These are phyloP conservation scores for Luehdorfia chinensis DNA, from an alignment of 1,140 invertebrate species.

Conservation along the genomic window DNA sequence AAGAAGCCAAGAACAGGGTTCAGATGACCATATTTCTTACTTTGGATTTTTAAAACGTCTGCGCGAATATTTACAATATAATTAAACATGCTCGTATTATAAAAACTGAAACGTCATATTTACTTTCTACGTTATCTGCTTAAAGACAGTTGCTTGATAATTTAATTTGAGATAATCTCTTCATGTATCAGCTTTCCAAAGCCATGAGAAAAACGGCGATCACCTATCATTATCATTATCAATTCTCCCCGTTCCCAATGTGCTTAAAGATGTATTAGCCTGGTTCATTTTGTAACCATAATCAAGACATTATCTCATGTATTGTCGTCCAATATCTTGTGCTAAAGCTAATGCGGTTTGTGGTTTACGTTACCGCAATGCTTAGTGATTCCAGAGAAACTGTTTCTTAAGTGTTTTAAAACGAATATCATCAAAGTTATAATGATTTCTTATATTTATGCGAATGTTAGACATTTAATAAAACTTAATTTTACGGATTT, in stretches of 20 bases:
- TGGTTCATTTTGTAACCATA: not conserved
- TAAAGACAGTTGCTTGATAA: not conserved
- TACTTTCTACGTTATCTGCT: not conserved
- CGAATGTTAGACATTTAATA: too few species aligned
- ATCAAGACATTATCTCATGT: slow-evolving; percentile 10
- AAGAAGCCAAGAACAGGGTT: too few species aligned
- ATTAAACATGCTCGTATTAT: too few species aligned
- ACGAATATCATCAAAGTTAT: too few species aligned
- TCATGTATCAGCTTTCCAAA: not conserved
- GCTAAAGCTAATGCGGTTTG: slow-evolving; percentile 4
- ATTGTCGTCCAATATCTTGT: slow-evolving; percentile 1
- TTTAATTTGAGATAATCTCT: not conserved
- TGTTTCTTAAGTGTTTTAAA: too few species aligned
- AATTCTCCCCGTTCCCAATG: not conserved
- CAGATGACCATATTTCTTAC: too few species aligned
- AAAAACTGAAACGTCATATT: too few species aligned
- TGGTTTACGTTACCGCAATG: slow-evolving; percentile 9
- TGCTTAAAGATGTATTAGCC: not conserved
- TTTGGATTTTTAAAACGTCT: too few species aligned
- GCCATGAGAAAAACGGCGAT: not conserved
- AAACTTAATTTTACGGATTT: too few species aligned
- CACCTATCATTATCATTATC: not conserved
- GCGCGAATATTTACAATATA: too few species aligned
- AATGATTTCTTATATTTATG: too few species aligned
- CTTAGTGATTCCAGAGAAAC: not conserved